phyloP scores from a whole-genome alignment of 2,888 invertebrate genomes.

The Stomorhina lunata region DNA sequence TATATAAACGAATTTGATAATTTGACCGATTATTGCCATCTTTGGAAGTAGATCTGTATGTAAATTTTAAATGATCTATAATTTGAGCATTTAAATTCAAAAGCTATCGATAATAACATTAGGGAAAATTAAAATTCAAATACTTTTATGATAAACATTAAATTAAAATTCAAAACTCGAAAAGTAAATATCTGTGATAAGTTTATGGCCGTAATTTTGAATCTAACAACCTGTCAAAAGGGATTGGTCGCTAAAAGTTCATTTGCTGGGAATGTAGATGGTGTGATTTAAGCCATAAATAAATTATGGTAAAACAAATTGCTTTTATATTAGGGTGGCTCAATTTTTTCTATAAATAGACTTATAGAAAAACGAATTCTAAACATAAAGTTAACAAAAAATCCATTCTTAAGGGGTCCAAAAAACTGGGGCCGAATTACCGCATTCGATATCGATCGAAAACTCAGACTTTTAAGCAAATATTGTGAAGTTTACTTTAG shows the following conservation, averaged over 20 bases:
- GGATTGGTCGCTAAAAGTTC: background rate
- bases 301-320: too few species aligned
- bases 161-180: background rate
- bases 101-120: background rate
- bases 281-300: background rate
- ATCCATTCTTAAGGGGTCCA: too few species aligned
- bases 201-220: background rate
- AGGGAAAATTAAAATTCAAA: background rate
- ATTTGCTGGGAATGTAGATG: background rate
- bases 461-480: too few species aligned
- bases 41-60: slow-evolving; percentile 9
- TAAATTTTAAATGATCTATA: slow-evolving; percentile 2
- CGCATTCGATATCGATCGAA: too few species aligned
- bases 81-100: slow-evolving; percentile 25
- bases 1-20: background rate
- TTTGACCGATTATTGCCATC: slow-evolving; percentile 2
- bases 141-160: background rate
- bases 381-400: too few species aligned
- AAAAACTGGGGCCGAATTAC: too few species aligned
- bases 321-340: too few species aligned
- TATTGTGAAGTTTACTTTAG: too few species aligned
- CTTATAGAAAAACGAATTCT: too few species aligned
- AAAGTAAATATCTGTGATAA: background rate
- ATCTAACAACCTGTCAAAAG: background rate
- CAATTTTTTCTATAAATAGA: too few species aligned